Evolutionary conservation across 2,888 invertebrate genomes (phyloP).

Genomic region (Desoria tigrina): DNA sequence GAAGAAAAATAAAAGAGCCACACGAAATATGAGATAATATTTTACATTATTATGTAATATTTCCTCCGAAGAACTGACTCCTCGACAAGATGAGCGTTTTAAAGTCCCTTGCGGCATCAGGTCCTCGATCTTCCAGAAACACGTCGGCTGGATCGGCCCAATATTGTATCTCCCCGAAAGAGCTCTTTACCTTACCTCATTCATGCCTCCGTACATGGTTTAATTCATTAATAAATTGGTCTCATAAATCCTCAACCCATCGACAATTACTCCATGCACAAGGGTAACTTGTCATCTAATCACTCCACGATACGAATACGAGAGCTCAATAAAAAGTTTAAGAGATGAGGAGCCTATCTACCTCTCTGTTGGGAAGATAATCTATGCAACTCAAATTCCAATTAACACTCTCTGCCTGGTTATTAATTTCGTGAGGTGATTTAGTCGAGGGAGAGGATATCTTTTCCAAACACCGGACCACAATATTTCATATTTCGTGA

Average conservation of each 20-base stretch:
- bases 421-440: background rate
- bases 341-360: too few relatives aligned
- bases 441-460: background rate
- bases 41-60: slow-evolving; percentile 19
- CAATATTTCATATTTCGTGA: slow-evolving; percentile 18
- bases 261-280: slow-evolving; percentile 28
- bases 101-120: slow-evolving; percentile 9
- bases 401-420: slow-evolving; percentile 16
- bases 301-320: too few relatives aligned
- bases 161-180: background rate
- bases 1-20: slow-evolving; percentile 22
- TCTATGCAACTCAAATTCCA: slow-evolving; percentile 13
- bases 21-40: slow-evolving; percentile 27
- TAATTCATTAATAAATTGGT: slow-evolving; percentile 43
- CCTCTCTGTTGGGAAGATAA: slow-evolving; percentile 9
- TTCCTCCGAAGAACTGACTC: slow-evolving; percentile 2
- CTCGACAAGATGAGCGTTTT: slow-evolving; percentile 6
- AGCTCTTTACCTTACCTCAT: background rate
- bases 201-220: slow-evolving; percentile 28
- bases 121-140: background rate
- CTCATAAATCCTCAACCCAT: slow-evolving; percentile 39
- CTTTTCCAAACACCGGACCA: background rate
- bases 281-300: slow-evolving; percentile 3
- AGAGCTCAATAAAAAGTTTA: too few relatives aligned
- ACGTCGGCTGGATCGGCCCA: background rate